Evolutionary conservation across 2,113 vertebrate species (phyloP).

Genomic region (Cephalopterus ornatus): DNA sequence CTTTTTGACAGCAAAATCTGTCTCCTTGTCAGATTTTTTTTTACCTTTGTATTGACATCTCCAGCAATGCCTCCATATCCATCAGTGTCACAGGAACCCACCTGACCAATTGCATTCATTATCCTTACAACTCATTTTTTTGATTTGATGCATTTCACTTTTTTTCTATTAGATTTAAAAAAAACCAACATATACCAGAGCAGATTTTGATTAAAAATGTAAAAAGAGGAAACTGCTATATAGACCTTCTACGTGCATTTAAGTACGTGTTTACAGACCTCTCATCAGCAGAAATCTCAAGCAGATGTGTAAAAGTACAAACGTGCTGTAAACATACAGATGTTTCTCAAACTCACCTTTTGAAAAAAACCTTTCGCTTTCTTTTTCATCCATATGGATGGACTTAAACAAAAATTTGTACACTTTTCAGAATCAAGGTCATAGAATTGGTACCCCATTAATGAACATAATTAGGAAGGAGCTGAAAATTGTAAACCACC

Average conservation of each 20-base stretch:
- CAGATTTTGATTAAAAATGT: not conserved
- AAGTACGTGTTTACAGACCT: not conserved
- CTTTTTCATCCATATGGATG: not conserved
- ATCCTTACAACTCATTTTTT: not conserved
- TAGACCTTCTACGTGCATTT: not conserved
- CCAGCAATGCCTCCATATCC: not conserved
- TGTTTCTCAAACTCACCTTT: not conserved
- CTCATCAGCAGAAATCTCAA: not conserved
- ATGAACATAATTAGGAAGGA: not conserved
- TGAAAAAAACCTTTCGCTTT: not conserved
- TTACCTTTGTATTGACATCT: not conserved
- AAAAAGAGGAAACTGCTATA: not conserved
- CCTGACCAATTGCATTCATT: not conserved
- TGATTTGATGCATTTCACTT: not conserved
- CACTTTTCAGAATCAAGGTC: not conserved
- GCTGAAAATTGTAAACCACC: not conserved
- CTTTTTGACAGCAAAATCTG: conserved; percentile 36
- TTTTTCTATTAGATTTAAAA: not conserved
- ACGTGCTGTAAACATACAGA: not conserved
- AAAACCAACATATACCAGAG: too few relatives aligned
- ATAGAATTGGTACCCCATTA: not conserved
- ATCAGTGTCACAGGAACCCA: not conserved
- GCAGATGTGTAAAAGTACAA: not conserved
- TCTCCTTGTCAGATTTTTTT: conserved; percentile 22
- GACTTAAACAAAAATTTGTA: not conserved